Base-by-base conservation (phyloP, 2,797 vertebrate species). In the Onychomys arenicola region DNA sequence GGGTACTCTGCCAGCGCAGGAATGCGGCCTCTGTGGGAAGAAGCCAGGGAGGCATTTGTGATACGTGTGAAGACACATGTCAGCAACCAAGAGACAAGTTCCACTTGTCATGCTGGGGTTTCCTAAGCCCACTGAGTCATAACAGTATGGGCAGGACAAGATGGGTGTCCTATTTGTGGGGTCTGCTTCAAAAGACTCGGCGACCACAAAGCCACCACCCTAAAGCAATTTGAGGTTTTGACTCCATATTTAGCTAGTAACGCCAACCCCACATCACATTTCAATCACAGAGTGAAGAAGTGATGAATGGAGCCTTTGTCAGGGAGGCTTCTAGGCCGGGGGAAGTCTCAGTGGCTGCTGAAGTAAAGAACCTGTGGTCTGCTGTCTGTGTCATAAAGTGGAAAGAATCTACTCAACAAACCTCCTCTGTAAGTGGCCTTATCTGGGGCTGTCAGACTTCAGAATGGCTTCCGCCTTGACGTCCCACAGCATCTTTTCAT, bases 361-460 rank as follows among this genome's bases (percentile, higher is more conserved):
- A 98, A 96, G 98, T 97, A 97, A 98, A 97, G 97, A 97, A 89
- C 86, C 91, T 96, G 97, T 81, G 96, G 97, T 93, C 82, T 69
- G 65, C 49, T 94, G 95, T 93, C 97, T 97, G 86, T 97, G 97
- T 96, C 98, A 86, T 92, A 94, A 94, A 95, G 65, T 49, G 97
- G 97, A 98, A 98, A 97, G 97, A 98, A 98, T 98, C 93, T 94
- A 98, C 89, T 84, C 93, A 59, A 27, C 34, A 95, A 84, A 95
- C 96, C 97, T 93, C 93, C 80, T 91, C 86, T 92, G 89, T 84
- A 71, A 82, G 94, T 95, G 90, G 88, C 96, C 90, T 90, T 95
- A 95, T 94, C 96, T 94, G 84, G 95, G 95, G 73, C 86, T 90
- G 89, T 96, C 90, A 93, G 91, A 63, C 96, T 97, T 97, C 91